Percentiles rank a stretch among this genome's conserved stretches.
phyloP scores from a whole-genome alignment of 1,140 invertebrate species.

The Drosophila pruinosa region DNA sequence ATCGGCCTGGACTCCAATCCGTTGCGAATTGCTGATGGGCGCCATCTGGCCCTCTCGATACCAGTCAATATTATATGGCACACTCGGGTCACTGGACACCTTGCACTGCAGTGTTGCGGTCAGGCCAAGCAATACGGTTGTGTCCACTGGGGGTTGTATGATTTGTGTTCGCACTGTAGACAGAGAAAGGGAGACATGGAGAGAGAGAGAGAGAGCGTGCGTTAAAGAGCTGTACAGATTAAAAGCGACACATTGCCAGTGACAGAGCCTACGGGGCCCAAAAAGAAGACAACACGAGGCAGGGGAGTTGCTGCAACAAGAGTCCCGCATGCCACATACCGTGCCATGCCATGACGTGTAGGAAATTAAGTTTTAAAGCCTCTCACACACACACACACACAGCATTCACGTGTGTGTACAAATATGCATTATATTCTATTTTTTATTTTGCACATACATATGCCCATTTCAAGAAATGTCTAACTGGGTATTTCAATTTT shows the following conservation, averaged over 20 bases:
- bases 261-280: background rate
- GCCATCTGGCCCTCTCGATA: constrained; percentile 90
- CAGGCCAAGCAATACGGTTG: constrained; percentile 93
- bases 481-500: background rate
- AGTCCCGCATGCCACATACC: too few relatives aligned
- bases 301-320: too few relatives aligned
- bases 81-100: constrained; percentile 94
- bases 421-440: background rate
- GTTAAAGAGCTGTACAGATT: constrained; percentile 65
- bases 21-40: constrained; percentile 84
- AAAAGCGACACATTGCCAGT: constrained; percentile 34
- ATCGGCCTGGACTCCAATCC: constrained; percentile 89
- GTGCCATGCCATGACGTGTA: background rate
- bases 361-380: constrained; percentile 60
- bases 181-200: background rate
- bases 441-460: background rate
- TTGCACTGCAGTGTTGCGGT: constrained; percentile 96
- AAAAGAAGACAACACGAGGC: background rate
- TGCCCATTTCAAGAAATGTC: background rate
- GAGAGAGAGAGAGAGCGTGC: background rate
- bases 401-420: background rate
- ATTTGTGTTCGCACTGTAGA: constrained; percentile 94
- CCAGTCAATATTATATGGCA: constrained; percentile 96
- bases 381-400: constrained; percentile 11
- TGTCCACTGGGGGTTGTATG: constrained; percentile 94